These are phyloP conservation scores for Montipora capitata DNA, from an alignment of 92 coral and sea anemone species.

Conservation along the genomic window DNA sequence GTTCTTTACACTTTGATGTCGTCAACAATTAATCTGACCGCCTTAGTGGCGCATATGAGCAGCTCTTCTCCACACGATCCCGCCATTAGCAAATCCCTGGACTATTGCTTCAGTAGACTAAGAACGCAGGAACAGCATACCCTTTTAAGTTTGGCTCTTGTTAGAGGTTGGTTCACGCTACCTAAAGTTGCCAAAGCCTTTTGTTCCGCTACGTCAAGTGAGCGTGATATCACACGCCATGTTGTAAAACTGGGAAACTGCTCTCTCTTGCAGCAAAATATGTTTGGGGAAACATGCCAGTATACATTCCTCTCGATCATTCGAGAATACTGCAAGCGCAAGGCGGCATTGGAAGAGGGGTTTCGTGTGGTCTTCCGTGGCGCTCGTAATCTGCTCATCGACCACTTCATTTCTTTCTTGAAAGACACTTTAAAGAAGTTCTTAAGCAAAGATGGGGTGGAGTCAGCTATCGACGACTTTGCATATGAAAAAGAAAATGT, in stretches of 20 bases:
- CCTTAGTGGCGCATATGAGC: too few relatives aligned
- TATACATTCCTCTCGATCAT: conserved; percentile 19
- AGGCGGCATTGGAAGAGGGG: background rate
- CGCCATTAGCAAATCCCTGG: background rate
- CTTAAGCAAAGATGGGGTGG: conserved; percentile 41
- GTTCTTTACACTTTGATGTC: conserved; percentile 25
- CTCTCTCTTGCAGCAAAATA: conserved; percentile 3
- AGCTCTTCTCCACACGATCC: too few relatives aligned
- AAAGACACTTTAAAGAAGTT: conserved; percentile 52
- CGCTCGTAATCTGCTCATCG: conserved; percentile 50
- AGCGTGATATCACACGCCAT: conserved; percentile 20
- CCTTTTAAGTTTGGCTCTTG: background rate
- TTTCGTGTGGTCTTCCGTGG: conserved; percentile 15
- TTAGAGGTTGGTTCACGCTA: conserved; percentile 5
- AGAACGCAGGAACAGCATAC: background rate
- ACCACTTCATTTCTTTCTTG: conserved; percentile 33
- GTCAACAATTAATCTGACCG: too few relatives aligned
- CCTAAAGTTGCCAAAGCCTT: conserved; percentile 6
- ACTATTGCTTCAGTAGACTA: conserved; percentile 43
- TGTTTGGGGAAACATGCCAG: background rate
- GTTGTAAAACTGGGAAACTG: conserved; percentile 31
- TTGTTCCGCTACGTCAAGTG: background rate
- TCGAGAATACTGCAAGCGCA: conserved; percentile 51
- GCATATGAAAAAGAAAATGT: conserved; percentile 52
- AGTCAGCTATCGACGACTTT: conserved; percentile 44